These are phyloP conservation scores for Cochlearius cochlearius DNA, from an alignment of 2,113 vertebrate genomes.

Conservation along the genomic window DNA sequence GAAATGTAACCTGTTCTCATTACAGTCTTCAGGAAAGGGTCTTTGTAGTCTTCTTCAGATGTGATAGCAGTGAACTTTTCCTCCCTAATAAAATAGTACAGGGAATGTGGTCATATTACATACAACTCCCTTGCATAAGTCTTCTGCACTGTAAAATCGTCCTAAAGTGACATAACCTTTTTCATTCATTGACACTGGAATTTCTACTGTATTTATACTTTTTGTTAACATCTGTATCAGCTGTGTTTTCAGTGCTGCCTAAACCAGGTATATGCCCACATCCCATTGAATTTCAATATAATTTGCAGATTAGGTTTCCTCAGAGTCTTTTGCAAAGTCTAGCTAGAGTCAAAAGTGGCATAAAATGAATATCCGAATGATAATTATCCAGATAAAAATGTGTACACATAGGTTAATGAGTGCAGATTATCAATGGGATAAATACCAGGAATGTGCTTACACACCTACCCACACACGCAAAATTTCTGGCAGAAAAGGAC, in stretches of 20 bases:
- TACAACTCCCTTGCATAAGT: not conserved
- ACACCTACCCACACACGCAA: fast-evolving
- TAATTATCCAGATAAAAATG: not conserved
- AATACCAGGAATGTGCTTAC: not conserved
- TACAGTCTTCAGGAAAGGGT: not conserved
- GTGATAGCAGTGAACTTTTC: not conserved
- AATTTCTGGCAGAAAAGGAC: not conserved
- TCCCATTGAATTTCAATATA: not conserved
- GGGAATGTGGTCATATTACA: not conserved
- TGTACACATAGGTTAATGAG: not conserved
- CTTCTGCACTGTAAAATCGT: not conserved
- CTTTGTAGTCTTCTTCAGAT: slow-evolving; percentile 35
- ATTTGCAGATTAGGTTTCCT: not conserved
- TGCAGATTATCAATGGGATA: not conserved
- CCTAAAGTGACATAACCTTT: not conserved
- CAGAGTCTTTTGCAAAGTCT: not conserved
- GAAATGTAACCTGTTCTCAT: slow-evolving; percentile 40
- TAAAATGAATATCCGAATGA: not conserved
- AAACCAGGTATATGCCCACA: not conserved
- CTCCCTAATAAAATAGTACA: not conserved
- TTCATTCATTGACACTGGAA: not conserved
- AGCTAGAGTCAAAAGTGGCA: not conserved
- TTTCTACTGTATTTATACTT: not conserved
- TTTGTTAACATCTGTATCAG: not conserved
- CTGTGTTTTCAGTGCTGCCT: not conserved